phyloP scores from a whole-genome alignment of 2,797 vertebrate genomes.

The Clamator glandarius region DNA sequence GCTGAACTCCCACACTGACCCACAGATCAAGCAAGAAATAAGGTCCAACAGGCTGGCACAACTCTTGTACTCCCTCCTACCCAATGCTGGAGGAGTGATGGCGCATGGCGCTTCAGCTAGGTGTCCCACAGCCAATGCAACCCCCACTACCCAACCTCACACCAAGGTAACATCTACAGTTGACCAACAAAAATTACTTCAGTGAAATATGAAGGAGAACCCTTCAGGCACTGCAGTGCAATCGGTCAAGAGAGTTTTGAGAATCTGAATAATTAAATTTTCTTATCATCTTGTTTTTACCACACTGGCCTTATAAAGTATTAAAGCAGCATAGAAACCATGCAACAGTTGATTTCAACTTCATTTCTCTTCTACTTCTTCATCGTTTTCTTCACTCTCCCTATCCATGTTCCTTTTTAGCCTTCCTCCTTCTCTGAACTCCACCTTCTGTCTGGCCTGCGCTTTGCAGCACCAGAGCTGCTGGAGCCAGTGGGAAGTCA shows the following conservation, averaged over 20 bases:
- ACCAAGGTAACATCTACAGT: background rate
- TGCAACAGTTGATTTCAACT: background rate
- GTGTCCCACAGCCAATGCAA: background rate
- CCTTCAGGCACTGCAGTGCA: background rate
- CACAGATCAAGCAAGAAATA: background rate
- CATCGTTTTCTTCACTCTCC: background rate
- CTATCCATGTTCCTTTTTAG: rapidly evolving
- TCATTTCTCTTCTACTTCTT: background rate
- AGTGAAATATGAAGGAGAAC: background rate
- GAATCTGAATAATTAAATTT: background rate
- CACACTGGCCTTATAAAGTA: background rate
- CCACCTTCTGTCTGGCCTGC: background rate
- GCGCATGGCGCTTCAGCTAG: background rate
- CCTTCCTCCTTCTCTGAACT: background rate
- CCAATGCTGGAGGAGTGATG: rapidly evolving
- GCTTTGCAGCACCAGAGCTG: background rate
- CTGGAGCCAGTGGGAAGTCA: background rate
- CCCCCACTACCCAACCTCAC: background rate
- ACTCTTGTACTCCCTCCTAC: background rate
- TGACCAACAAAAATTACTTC: background rate
- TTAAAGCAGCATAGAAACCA: background rate
- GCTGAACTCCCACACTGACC: background rate
- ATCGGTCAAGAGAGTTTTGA: background rate
- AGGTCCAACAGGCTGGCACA: rapidly evolving
- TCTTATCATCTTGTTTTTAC: background rate